phyloP scores from a whole-genome alignment of 1,140 invertebrate genomes.

The Heliconius himera region DNA sequence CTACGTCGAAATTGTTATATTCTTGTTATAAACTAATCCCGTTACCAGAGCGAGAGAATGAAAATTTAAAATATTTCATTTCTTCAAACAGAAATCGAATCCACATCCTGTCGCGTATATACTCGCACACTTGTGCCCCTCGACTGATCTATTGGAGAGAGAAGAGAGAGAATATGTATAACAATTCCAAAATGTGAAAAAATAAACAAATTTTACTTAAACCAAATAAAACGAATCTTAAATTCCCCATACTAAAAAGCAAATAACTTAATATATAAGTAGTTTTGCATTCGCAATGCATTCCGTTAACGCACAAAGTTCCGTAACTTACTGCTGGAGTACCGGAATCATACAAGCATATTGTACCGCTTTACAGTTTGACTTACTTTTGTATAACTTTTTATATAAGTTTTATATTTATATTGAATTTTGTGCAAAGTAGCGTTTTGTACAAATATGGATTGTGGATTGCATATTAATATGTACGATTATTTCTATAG shows the following conservation, averaged over 20 bases:
- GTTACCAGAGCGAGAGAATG: too few relatives aligned
- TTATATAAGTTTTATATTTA: constrained; percentile 21
- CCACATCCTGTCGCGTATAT: too few relatives aligned
- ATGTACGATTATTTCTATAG: background rate
- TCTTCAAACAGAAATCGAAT: too few relatives aligned
- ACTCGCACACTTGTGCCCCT: too few relatives aligned
- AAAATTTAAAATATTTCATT: too few relatives aligned
- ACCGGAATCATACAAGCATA: constrained; percentile 33
- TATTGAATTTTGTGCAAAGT: constrained; percentile 6
- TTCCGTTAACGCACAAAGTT: constrained; percentile 39
- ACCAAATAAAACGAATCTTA: constrained; percentile 4
- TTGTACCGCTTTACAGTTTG: constrained; percentile 34
- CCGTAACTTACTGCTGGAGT: constrained; percentile 16
- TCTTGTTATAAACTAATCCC: too few relatives aligned
- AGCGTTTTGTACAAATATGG: background rate
- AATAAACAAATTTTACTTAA: background rate
- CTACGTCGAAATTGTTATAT: too few relatives aligned
- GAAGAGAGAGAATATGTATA: too few relatives aligned
- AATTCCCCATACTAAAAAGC: constrained; percentile 21
- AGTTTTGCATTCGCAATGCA: constrained; percentile 25
- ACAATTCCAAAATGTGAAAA: background rate
- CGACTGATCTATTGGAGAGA: too few relatives aligned
- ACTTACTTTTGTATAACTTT: constrained; percentile 28
- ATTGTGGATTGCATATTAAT: background rate
- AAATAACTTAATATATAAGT: background rate